These are phyloP conservation scores for Ornithoptera priamus DNA, from an alignment of 2,888 invertebrate species.

Conservation along the genomic window DNA sequence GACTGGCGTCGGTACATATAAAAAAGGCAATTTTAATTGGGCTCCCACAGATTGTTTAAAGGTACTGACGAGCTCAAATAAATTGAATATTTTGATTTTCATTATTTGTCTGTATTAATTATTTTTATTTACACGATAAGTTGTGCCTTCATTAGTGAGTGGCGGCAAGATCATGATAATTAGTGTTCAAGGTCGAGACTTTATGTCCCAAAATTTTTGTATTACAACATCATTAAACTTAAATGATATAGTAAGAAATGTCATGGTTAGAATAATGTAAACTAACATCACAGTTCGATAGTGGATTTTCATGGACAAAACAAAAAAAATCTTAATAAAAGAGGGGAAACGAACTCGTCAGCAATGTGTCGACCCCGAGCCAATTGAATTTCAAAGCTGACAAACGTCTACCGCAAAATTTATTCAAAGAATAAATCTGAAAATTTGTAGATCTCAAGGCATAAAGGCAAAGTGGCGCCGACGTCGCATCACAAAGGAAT, in stretches of 20 bases:
- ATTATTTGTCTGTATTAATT: not conserved
- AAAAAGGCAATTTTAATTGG: slow-evolving; percentile 23
- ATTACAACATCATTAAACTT: not conserved
- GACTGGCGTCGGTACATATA: slow-evolving; percentile 2
- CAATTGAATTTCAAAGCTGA: slow-evolving; percentile 80
- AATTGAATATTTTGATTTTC: not conserved
- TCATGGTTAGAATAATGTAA: slow-evolving; percentile 5
- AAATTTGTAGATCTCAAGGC: slow-evolving; percentile 79
- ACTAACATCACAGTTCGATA: slow-evolving; percentile 41
- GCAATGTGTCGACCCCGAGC: slow-evolving; percentile 74
- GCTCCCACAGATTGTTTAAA: not conserved
- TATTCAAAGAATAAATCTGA: slow-evolving; percentile 81
- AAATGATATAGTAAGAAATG: not conserved
- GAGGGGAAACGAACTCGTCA: slow-evolving; percentile 66
- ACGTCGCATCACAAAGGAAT: slow-evolving; percentile 77
- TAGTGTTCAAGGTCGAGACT: no score
- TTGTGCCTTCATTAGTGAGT: no score
- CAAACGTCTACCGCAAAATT: slow-evolving; percentile 77
- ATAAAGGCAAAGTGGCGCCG: slow-evolving; percentile 74
- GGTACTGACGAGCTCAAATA: not conserved
- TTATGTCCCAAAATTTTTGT: no score
- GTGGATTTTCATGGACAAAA: slow-evolving; percentile 48
- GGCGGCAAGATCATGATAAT: no score
- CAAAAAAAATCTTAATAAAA: slow-evolving; percentile 58
- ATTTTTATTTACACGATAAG: not conserved